A percentile compares a stretch with the other conserved stretches of the same genome.
These are phyloP conservation scores for Steinernema feltiae DNA, from an alignment of 1,140 invertebrate species.

Conservation along the genomic window DNA sequence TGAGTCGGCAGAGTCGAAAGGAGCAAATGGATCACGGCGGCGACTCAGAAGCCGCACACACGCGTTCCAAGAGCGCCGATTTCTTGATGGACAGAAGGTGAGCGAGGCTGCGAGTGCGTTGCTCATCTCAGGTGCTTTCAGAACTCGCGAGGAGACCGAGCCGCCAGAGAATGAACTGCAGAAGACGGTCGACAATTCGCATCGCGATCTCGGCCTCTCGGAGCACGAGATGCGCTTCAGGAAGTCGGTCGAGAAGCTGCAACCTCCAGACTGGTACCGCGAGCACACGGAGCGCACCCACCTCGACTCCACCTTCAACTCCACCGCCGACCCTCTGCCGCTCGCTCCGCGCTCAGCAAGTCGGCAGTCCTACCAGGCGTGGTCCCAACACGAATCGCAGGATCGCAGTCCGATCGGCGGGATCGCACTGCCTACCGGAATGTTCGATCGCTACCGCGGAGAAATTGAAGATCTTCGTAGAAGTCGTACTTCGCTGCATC, in stretches of 20 bases:
- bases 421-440: conserved; percentile 48
- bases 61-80: conserved; percentile 51
- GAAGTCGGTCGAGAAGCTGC: conserved; percentile 51
- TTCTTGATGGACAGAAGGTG: conserved; percentile 55
- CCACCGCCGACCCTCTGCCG: conserved; percentile 6
- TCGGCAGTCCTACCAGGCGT: background rate
- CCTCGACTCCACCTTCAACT: conserved; percentile 30
- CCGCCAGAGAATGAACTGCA: conserved; percentile 53
- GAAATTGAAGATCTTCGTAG: conserved; percentile 55
- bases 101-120: background rate
- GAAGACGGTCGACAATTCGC: conserved; percentile 34
- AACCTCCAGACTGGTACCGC: conserved; percentile 53
- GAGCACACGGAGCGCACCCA: conserved; percentile 31
- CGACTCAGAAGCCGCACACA: conserved; percentile 33
- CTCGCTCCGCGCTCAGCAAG: background rate
- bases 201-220: conserved; percentile 31
- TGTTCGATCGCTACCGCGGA: conserved; percentile 55
- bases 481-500: conserved; percentile 48
- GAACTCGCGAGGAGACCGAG: conserved; percentile 46
- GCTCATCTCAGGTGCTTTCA: conserved; percentile 17
- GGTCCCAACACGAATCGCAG: conserved; percentile 20
- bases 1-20: conserved; percentile 34
- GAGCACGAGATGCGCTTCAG: conserved; percentile 54
- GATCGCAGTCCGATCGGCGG: conserved; percentile 38
- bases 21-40: conserved; percentile 9